Conservation (phyloP, 1,140 invertebrate genomes). For the Nomia melanderi region DNA sequence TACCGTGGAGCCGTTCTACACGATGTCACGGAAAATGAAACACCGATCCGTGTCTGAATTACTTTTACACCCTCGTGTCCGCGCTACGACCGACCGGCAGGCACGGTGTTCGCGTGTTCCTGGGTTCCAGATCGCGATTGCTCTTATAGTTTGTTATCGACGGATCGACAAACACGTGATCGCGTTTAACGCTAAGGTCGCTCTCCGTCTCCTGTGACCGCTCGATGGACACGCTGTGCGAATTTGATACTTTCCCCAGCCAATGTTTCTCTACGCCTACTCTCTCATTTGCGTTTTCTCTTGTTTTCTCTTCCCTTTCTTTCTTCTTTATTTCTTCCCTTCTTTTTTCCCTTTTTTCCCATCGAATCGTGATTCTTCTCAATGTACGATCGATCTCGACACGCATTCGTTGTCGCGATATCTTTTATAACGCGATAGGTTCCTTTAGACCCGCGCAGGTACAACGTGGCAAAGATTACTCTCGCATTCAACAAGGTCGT, state of each 20-base stretch:
- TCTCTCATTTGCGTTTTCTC: background rate
- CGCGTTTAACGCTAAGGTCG: background rate
- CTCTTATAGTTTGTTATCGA: constrained; percentile 27
- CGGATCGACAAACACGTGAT: constrained; percentile 28
- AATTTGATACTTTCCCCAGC: background rate
- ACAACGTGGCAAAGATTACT: constrained; percentile 43
- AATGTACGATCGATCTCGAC: background rate
- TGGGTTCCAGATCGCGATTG: constrained; percentile 14
- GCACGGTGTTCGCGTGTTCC: constrained; percentile 8
- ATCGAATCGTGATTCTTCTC: background rate
- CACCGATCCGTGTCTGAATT: constrained; percentile 44
- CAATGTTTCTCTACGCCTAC: background rate
- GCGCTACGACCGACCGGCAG: constrained; percentile 5
- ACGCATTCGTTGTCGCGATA: background rate
- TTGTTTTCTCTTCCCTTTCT: too few relatives aligned
- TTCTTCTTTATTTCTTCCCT: too few relatives aligned
- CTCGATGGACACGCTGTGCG: background rate
- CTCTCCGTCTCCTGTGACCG: constrained; percentile 8
- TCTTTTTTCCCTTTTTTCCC: background rate
- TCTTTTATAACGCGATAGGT: background rate
- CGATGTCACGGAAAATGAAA: constrained; percentile 41
- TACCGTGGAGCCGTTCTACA: constrained; percentile 34
- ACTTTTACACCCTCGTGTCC: constrained; percentile 32
- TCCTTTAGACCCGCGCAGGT: constrained; percentile 22
- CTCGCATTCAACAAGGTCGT: constrained; percentile 38